Percentiles rank a stretch among this genome's conserved stretches.
Conservation (phyloP, 2,113 vertebrate species). For the Dasyprocta punctata region DNA sequence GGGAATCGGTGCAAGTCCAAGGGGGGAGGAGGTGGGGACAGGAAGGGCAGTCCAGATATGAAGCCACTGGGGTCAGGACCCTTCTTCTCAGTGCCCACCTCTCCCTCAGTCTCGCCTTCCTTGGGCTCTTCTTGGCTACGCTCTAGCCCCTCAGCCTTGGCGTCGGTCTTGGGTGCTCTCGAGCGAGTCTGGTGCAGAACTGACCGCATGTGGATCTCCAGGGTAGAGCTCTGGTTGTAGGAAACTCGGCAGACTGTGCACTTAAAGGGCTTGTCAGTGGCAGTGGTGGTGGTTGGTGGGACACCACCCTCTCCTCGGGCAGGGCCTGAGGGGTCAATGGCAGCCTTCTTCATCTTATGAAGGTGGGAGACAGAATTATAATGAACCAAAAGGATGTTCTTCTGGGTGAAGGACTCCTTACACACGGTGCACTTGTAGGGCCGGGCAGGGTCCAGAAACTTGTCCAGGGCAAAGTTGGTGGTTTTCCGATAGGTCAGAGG, state of each 20-base stretch:
- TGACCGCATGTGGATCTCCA: constrained; percentile 96
- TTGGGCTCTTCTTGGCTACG: constrained; percentile 60
- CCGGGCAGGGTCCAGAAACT: constrained; percentile 85
- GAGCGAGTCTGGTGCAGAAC: constrained; percentile 94
- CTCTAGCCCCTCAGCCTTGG: constrained; percentile 68
- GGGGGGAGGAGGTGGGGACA: constrained; percentile 80
- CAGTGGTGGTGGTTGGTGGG: constrained; percentile 47
- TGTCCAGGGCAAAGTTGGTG: constrained; percentile 86
- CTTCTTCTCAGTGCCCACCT: constrained; percentile 70
- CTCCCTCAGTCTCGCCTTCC: constrained; percentile 72
- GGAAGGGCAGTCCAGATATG: constrained; percentile 74
- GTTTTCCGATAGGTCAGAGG: constrained; percentile 83
- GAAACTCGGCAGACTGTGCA: constrained; percentile 93
- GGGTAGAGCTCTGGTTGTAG: constrained; percentile 94
- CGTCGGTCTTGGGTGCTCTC: constrained; percentile 85
- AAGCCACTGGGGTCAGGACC: constrained; percentile 68
- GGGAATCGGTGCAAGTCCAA: constrained; percentile 82
- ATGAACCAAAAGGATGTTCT: constrained; percentile 92
- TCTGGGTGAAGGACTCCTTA: constrained; percentile 92
- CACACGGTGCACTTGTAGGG: constrained; percentile 94
- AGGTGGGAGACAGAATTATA: constrained; percentile 94
- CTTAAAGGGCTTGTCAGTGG: constrained; percentile 93
- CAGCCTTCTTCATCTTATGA: constrained; percentile 91
- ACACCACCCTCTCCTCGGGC: constrained; percentile 77
- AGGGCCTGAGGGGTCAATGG: constrained; percentile 76